These are phyloP conservation scores for Dreissena polymorpha DNA, from an alignment of 1,140 invertebrate species.

Conservation along the genomic window DNA sequence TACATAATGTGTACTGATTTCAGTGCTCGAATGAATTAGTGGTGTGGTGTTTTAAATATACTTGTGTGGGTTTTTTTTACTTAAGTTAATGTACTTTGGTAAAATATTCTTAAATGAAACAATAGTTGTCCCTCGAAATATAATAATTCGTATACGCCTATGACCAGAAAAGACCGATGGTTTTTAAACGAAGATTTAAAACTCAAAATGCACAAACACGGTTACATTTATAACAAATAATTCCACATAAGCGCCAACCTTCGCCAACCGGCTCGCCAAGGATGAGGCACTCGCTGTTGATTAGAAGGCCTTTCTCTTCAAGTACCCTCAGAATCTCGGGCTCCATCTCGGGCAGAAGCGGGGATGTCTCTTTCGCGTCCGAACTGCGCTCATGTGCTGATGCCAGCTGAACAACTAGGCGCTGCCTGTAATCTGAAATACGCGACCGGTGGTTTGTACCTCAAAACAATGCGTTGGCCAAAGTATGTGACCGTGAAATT, in stretches of 20 bases:
- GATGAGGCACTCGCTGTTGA: slow-evolving; percentile 11
- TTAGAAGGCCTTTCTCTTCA: slow-evolving; percentile 10
- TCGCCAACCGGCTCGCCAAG: slow-evolving; percentile 40
- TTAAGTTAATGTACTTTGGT: neutral
- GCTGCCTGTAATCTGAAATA: slow-evolving; percentile 32
- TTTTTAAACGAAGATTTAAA: neutral
- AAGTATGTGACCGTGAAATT: no score
- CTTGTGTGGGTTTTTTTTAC: neutral
- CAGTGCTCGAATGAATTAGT: neutral
- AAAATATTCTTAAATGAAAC: neutral
- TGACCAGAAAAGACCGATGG: neutral
- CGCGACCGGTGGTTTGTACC: neutral
- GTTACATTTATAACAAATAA: neutral
- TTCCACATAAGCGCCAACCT: slow-evolving; percentile 9
- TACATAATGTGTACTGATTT: neutral
- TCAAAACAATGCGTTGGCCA: neutral
- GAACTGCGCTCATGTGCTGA: neutral
- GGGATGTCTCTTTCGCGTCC: slow-evolving; percentile 9
- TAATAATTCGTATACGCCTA: neutral
- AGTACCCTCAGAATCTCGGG: slow-evolving; percentile 7
- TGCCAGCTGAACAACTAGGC: neutral
- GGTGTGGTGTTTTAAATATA: neutral
- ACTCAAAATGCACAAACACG: neutral
- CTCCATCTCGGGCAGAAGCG: slow-evolving; percentile 19
- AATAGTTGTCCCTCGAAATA: neutral